These are phyloP conservation scores for Noctua janthina DNA, from an alignment of 2,888 invertebrate genomes.

Conservation along the genomic window DNA sequence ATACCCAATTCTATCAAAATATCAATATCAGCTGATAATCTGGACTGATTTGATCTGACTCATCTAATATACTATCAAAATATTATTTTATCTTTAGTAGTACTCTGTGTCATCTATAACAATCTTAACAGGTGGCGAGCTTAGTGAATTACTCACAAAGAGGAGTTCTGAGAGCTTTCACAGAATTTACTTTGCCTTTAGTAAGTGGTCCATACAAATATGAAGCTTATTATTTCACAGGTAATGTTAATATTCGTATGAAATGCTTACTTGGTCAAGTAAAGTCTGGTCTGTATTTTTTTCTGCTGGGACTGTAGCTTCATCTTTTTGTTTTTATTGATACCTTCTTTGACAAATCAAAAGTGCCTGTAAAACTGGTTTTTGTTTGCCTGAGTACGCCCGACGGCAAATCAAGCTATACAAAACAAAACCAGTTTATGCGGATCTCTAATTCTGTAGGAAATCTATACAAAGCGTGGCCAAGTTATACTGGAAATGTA, in stretches of 20 bases:
- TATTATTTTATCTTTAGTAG: neutral
- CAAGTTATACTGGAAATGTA: too few species aligned
- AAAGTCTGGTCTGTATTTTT: neutral
- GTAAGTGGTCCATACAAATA: neutral
- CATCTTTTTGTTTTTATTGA: neutral
- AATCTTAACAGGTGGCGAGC: neutral
- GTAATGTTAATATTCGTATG: neutral
- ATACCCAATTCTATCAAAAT: slow-evolving; percentile 16
- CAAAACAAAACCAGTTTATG: too few species aligned
- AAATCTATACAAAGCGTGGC: too few species aligned
- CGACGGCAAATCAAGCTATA: too few species aligned
- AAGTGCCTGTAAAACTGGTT: neutral
- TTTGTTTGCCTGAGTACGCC: neutral
- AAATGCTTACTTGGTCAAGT: neutral
- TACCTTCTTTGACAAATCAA: neutral
- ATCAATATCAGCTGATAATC: slow-evolving; percentile 21
- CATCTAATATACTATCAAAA: slow-evolving; percentile 1
- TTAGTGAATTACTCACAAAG: neutral
- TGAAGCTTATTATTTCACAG: neutral
- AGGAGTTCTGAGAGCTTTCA: neutral
- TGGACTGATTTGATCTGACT: slow-evolving; percentile 10
- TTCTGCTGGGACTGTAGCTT: neutral
- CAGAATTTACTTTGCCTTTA: neutral
- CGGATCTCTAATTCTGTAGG: too few species aligned
- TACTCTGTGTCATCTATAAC: neutral